Base-by-base conservation (phyloP, 2,113 vertebrate genomes). In the Prunella himalayana region DNA sequence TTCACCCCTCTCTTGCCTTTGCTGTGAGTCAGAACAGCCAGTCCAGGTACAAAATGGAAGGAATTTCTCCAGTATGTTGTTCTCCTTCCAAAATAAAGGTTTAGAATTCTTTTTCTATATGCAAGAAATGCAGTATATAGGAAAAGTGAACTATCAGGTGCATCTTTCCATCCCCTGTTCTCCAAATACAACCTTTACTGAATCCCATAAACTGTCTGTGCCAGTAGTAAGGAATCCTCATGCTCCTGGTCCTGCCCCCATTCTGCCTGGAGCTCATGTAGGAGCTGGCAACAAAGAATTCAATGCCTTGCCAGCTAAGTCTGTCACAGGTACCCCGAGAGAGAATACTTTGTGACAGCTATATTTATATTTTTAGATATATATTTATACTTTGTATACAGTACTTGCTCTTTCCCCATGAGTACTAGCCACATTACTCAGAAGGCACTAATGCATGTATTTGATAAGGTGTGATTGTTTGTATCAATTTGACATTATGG, bases 231-330 rank as follows among this genome's bases (percentile, higher is more conserved):
- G 11, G 10, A 61, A 85, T 41, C 39, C 37, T 68, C 28, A n/a
- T 4, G 10, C 11, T 75, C 61, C 53, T n/a, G 33, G 47, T 35
- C 47, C 30, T 68, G 47, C 9, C 45, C 20, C 24, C 19, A 42
- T 35, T 44, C 51, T 75, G 56, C 75, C 75, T 66, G 0, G 0
- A 28, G 20, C 30, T 28, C 0, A 0, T 6, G 21, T 10, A 33
- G 37, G 31, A 66, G 22, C 42, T 79, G 0, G 0, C 39, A 66
- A 82, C 39, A 42, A 60, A 64, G 69, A 51, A 68, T 18, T 81
- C 25, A 47, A 9, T 6, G 12, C n/a, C n/a, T 78, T 75, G 21
- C 30, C 45, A 19, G 49, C n/a, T 44, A 88, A 18, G 24, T 11
- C 21, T 47, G 23, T 33, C 69, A 45, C 23, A 53, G 50, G 31